Evolutionary conservation across 2,888 invertebrate genomes (phyloP).

Genomic region (Mythimna pallens): DNA sequence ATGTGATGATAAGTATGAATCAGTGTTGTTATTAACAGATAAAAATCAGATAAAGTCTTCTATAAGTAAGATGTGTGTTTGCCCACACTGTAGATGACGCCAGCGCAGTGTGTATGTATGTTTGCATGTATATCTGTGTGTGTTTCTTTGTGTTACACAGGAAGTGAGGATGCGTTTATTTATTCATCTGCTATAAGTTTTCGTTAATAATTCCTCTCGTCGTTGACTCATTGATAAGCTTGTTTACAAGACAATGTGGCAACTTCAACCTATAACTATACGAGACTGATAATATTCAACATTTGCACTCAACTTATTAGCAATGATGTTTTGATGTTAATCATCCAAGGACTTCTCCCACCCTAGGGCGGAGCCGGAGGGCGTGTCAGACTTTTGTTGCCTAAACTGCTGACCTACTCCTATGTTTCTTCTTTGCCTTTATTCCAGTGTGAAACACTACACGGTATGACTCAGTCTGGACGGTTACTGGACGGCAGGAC

Average conservation of each 20-base stretch:
- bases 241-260: constrained; percentile 56
- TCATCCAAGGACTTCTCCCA: no score
- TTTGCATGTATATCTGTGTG: constrained; percentile 17
- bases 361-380: no score
- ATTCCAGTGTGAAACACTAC: no score
- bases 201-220: constrained; percentile 52
- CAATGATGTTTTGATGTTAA: neutral
- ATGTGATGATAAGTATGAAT: constrained; percentile 29
- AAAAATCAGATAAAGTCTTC: constrained; percentile 44
- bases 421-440: no score
- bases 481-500: no score
- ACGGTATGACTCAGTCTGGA: no score
- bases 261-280: constrained; percentile 13
- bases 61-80: constrained; percentile 46
- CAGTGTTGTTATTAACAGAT: constrained; percentile 49
- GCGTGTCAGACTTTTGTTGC: no score
- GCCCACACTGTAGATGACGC: constrained; percentile 38
- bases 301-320: constrained; percentile 10
- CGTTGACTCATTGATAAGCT: constrained; percentile 57
- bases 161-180: constrained; percentile 64
- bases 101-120: constrained; percentile 14
- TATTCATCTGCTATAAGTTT: constrained; percentile 65
- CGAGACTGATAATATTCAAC: constrained; percentile 23
- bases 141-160: constrained; percentile 48
- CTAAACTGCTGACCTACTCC: no score